Base-by-base conservation (phyloP, 2,113 vertebrate species). In the Alouatta palliata region DNA sequence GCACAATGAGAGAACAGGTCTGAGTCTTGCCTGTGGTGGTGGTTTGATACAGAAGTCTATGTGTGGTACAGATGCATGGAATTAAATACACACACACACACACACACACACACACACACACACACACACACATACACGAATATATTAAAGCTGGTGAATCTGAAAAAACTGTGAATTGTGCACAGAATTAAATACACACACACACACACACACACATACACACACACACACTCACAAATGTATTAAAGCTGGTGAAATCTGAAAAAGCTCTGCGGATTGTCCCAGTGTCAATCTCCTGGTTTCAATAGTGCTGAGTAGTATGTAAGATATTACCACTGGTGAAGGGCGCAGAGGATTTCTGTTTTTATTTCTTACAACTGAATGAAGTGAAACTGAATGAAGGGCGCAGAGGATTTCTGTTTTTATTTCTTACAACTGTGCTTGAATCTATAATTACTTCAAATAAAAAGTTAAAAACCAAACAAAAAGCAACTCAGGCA, bases 351-450 rank as follows among this genome's bases (percentile, higher is more conserved):
- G 27, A 95, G 27, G 25, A 87, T 83, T 88, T 76, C 47, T 66
- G 75, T 52, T 85, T 93, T 66, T 76, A 35, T 90, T 58, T 61
- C 68, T 83, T 91, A 93, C 54, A 93, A 20, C 14, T 95, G 17
- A n/a, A n/a, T n/a, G n/a, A n/a, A n/a, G 32, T 11, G 25, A 68
- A 54, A 40, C 27, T 3, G 8, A n/a, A 32, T 32, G 37, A 94
- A 92, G 19, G 25, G n/a, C n/a, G 56, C 13, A 14, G 27, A 95
- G 27, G 25, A 87, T 83, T 88, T 76, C 47, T 66, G 75, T 52
- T 85, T 93, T 66, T 76, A 35, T 90, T 58, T 61, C 68, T 83
- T 91, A 93, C 54, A 93, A 20, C 14, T 95, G 17, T 12, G 40
- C 71, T 7, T 61, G 47, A 84, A 52, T 68, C 13, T 23, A 73